phyloP scores from a whole-genome alignment of 1,140 invertebrate species.

The Uloborus diversus region DNA sequence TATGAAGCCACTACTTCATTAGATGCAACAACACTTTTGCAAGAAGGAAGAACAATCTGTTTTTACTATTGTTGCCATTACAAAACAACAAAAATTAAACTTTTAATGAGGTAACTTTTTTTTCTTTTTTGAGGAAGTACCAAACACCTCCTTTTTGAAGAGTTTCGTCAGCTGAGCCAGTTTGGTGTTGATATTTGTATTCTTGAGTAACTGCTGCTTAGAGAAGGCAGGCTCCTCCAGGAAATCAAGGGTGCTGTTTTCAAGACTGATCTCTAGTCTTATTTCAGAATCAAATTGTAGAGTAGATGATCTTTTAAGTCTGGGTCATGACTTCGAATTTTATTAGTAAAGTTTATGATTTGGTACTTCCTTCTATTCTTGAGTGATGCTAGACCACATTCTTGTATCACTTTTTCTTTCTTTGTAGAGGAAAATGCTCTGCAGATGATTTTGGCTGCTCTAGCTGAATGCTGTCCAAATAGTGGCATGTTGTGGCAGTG shows the following conservation, averaged over 20 bases:
- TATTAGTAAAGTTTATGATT: slow-evolving; percentile 16
- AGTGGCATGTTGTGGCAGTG: neutral
- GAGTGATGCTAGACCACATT: neutral
- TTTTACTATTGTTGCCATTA: no score
- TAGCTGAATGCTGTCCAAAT: neutral
- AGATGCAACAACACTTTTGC: no score
- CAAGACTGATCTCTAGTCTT: slow-evolving; percentile 7
- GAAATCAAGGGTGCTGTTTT: slow-evolving; percentile 1
- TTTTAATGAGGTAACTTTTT: no score
- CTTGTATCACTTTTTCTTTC: slow-evolving; percentile 3
- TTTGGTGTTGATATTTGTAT: no score
- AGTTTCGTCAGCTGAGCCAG: no score
- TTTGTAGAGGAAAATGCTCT: slow-evolving; percentile 12
- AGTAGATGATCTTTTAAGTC: neutral
- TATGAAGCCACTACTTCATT: no score
- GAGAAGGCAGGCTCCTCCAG: neutral
- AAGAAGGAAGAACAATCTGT: no score
- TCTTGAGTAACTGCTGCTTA: no score
- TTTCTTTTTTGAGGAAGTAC: no score
- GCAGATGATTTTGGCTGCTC: neutral
- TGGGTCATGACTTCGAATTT: neutral
- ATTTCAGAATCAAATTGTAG: slow-evolving; percentile 7
- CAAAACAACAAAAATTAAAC: no score
- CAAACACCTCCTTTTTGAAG: no score
- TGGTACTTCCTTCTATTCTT: slow-evolving; percentile 7